These are phyloP conservation scores for Morpho helenor DNA, from an alignment of 2,888 invertebrate genomes.

Conservation along the genomic window DNA sequence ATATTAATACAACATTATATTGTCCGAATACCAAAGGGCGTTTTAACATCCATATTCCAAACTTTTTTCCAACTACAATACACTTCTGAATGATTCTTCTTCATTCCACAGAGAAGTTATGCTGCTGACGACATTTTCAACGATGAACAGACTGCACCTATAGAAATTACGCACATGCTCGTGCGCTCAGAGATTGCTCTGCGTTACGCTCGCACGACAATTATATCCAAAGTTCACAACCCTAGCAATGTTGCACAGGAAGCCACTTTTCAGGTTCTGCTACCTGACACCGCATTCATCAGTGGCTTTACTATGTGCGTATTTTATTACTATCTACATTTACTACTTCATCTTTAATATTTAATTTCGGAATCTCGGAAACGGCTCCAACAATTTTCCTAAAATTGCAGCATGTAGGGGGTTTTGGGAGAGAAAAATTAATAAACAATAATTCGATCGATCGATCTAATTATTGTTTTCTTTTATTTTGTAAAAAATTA, in stretches of 20 bases:
- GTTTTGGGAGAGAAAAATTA: too few species aligned
- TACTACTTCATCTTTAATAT: neutral
- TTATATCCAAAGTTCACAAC: conserved; percentile 83
- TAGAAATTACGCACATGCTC: conserved; percentile 80
- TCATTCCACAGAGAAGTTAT: neutral
- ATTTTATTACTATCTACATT: neutral
- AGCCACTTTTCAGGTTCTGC: conserved; percentile 72
- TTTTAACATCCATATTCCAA: too few species aligned
- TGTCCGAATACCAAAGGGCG: too few species aligned
- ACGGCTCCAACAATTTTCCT: too few species aligned
- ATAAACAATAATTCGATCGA: too few species aligned
- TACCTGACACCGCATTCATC: conserved; percentile 85
- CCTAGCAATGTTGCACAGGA: conserved; percentile 75
- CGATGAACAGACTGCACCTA: conserved; percentile 47
- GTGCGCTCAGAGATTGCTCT: conserved; percentile 76
- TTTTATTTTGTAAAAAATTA: too few species aligned
- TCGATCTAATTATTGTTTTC: too few species aligned
- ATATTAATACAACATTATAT: too few species aligned
- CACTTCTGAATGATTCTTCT: neutral
- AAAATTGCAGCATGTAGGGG: too few species aligned
- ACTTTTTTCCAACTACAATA: too few species aligned
- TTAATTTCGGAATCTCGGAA: too few species aligned
- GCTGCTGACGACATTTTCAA: conserved; percentile 32
- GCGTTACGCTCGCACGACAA: conserved; percentile 75
- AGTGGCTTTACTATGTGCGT: conserved; percentile 83